These are phyloP conservation scores for Sturmia bella DNA, from an alignment of 2,888 invertebrate species.

Conservation along the genomic window DNA sequence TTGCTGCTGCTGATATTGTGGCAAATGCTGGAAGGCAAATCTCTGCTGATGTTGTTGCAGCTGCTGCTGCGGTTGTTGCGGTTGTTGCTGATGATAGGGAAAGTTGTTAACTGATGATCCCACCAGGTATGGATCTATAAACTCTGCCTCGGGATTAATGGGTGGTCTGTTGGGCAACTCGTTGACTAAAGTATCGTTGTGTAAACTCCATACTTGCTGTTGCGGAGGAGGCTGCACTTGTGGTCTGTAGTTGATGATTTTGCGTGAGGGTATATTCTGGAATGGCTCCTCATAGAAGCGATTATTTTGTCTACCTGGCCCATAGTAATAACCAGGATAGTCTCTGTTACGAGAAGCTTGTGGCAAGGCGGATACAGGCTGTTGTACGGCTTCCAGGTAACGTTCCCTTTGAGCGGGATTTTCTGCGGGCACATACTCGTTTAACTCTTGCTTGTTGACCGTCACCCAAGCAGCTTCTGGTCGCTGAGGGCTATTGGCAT, in stretches of 20 bases:
- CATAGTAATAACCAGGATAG: slow-evolving; percentile 77
- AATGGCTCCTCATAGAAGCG: slow-evolving; percentile 75
- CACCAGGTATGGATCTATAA: slow-evolving; percentile 81
- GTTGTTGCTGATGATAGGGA: slow-evolving; percentile 72
- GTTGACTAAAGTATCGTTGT: slow-evolving; percentile 86
- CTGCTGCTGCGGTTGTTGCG: slow-evolving; percentile 69
- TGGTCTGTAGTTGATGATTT: slow-evolving; percentile 73
- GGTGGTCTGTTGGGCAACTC: slow-evolving; percentile 84
- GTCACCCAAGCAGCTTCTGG: slow-evolving; percentile 74
- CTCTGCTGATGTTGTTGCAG: slow-evolving; percentile 72
- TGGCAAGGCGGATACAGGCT: slow-evolving; percentile 31
- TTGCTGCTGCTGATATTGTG: slow-evolving; percentile 79
- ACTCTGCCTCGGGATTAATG: slow-evolving; percentile 87
- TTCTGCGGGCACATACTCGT: slow-evolving; percentile 71
- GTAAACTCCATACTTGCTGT: slow-evolving; percentile 82
- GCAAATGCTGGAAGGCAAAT: slow-evolving; percentile 43
- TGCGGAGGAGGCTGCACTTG: slow-evolving; percentile 76
- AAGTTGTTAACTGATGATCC: slow-evolving; percentile 69
- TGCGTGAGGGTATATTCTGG: slow-evolving; percentile 73
- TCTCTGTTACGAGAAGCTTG: slow-evolving; percentile 70
- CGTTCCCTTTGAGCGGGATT: slow-evolving; percentile 63
- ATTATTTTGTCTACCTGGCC: slow-evolving; percentile 74
- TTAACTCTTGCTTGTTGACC: slow-evolving; percentile 75
- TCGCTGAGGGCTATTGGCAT: slow-evolving; percentile 80
- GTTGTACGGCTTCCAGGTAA: slow-evolving; percentile 63